A percentile compares a stretch with the other conserved stretches of the same genome.
Evolutionary conservation across 2,113 vertebrate species (phyloP).

Genomic region (Alosa alosa): DNA sequence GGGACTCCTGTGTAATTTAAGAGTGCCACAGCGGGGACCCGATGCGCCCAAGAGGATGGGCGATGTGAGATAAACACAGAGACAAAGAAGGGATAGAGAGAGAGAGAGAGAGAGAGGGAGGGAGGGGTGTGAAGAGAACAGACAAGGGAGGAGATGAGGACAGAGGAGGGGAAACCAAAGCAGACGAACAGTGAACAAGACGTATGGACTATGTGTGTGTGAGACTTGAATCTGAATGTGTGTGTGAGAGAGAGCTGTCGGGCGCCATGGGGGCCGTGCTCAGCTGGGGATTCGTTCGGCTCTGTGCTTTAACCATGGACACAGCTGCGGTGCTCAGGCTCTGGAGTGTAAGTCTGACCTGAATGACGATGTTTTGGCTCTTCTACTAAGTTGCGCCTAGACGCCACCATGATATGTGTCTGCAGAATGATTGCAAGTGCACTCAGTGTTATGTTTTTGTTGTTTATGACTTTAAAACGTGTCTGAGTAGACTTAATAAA

Average conservation of each 20-base stretch:
- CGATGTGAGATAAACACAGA: slow-evolving; percentile 3
- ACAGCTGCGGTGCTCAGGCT: slow-evolving; percentile 20
- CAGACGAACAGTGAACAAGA: neutral
- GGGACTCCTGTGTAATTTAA: slow-evolving; percentile 22
- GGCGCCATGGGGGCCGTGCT: slow-evolving; percentile 36
- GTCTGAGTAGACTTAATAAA: neutral
- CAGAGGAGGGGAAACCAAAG: neutral
- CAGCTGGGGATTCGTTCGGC: slow-evolving; percentile 32
- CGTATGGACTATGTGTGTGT: neutral
- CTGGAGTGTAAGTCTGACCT: slow-evolving; percentile 28
- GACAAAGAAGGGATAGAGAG: neutral
- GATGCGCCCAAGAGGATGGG: neutral
- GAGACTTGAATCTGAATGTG: neutral
- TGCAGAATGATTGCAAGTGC: neutral
- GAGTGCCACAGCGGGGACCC: neutral
- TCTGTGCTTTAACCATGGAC: slow-evolving; percentile 18
- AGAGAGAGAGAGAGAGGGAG: neutral
- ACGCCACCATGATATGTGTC: neutral
- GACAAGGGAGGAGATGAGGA: neutral
- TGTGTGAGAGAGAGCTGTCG: neutral
- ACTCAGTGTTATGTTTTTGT: neutral
- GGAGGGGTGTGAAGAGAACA: neutral
- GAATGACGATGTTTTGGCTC: neutral
- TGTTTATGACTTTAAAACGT: neutral
- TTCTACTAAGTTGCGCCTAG: neutral